phyloP scores from a whole-genome alignment of 2,888 invertebrate species.

The Sympetrum striolatum region DNA sequence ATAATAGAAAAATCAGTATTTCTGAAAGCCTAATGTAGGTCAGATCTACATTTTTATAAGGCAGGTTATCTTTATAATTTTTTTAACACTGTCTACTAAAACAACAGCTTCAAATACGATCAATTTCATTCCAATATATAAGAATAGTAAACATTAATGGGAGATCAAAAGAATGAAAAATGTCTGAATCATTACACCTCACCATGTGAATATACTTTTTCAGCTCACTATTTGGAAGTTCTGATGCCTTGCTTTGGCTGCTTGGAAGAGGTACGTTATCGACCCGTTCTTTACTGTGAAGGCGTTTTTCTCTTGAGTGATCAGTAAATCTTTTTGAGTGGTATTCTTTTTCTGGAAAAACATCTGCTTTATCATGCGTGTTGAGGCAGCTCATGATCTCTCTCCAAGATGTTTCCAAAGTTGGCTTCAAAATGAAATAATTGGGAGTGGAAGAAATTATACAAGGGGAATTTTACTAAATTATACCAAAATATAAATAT shows the following conservation, averaged over 20 bases:
- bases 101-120: no score
- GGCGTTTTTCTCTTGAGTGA: not conserved
- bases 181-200: not conserved
- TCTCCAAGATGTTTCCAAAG: slow-evolving; percentile 4
- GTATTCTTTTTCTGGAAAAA: not conserved
- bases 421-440: not conserved
- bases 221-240: not conserved
- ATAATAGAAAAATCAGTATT: no score
- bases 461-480: no score
- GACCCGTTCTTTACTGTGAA: not conserved
- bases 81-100: no score
- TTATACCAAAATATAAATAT: no score
- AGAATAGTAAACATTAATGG: no score
- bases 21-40: no score
- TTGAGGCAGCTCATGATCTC: not conserved
- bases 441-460: no score
- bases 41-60: no score
- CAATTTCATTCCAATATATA: no score
- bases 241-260: not conserved
- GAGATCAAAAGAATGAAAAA: not conserved
- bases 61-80: no score
- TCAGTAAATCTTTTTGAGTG: not conserved
- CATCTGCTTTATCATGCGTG: not conserved
- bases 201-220: slow-evolving; percentile 30
- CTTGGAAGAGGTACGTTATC: not conserved